Evolutionary conservation across 2,888 invertebrate species (phyloP).

Genomic region (Agonopterix subpropinquella): DNA sequence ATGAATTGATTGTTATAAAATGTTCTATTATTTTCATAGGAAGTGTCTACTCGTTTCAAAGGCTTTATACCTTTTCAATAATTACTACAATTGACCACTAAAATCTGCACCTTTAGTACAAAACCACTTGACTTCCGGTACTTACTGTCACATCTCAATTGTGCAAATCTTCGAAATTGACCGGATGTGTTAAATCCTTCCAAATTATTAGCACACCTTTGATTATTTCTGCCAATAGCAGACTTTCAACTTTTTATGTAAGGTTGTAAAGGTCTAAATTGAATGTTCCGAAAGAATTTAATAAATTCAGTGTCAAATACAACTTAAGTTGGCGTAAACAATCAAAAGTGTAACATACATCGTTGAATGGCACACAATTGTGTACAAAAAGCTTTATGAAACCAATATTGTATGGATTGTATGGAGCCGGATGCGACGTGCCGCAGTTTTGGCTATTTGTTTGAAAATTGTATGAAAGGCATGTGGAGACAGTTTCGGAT

Average conservation of each 20-base stretch:
- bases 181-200: slow-evolving; percentile 32
- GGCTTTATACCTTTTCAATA: not conserved
- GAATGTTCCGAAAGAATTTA: not conserved
- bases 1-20: too few species aligned
- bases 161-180: slow-evolving; percentile 33
- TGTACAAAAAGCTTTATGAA: slow-evolving; percentile 27
- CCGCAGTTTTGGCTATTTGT: slow-evolving; percentile 41
- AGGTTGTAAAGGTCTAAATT: not conserved
- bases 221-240: not conserved
- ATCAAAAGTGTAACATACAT: slow-evolving; percentile 5
- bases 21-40: too few species aligned
- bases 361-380: slow-evolving; percentile 23
- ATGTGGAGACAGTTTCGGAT: slow-evolving; percentile 65
- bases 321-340: not conserved
- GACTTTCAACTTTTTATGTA: not conserved
- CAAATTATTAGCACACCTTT: not conserved
- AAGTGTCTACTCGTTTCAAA: too few species aligned
- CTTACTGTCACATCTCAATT: slow-evolving; percentile 24
- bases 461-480: slow-evolving; percentile 49
- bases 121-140: slow-evolving; percentile 29
- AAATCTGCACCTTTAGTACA: slow-evolving; percentile 11
- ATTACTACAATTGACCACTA: slow-evolving; percentile 2
- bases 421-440: slow-evolving; percentile 55
- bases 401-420: slow-evolving; percentile 20
- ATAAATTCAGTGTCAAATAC: slow-evolving; percentile 1